phyloP scores from a whole-genome alignment of 92 coral and sea anemone genomes.

The Palythoa caribaeorum region DNA sequence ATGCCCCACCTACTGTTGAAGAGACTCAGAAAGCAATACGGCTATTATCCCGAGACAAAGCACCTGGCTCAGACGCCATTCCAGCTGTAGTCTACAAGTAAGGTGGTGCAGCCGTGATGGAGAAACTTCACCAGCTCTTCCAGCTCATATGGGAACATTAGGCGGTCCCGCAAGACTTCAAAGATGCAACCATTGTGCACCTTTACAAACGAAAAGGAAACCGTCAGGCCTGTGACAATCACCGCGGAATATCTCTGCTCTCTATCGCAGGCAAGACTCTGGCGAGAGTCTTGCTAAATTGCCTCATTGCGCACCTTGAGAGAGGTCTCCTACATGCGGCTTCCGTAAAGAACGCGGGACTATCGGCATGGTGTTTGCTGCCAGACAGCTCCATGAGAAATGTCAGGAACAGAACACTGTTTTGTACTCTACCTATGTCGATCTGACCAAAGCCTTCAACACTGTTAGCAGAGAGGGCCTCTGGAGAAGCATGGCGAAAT shows the following conservation, averaged over 20 bases:
- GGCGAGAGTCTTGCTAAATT: not conserved
- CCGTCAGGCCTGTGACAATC: slow-evolving; percentile 44
- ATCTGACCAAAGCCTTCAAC: too few relatives aligned
- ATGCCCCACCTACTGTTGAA: slow-evolving; percentile 3
- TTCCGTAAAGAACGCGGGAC: slow-evolving; percentile 40
- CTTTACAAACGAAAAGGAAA: slow-evolving; percentile 58
- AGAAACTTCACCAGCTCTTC: slow-evolving; percentile 49
- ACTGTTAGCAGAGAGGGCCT: not conserved
- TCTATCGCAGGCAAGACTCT: slow-evolving; percentile 56
- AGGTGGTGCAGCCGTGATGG: slow-evolving; percentile 26
- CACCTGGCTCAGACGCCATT: slow-evolving; percentile 36
- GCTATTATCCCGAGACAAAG: slow-evolving; percentile 45
- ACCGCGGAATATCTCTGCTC: slow-evolving; percentile 42
- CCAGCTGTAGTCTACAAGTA: slow-evolving; percentile 25
- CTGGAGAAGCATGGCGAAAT: not conserved
- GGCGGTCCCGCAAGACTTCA: too few relatives aligned
- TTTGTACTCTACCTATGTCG: too few relatives aligned
- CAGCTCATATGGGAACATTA: not conserved
- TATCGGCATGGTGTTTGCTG: slow-evolving; percentile 50
- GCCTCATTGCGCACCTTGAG: slow-evolving; percentile 14
- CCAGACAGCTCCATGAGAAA: not conserved
- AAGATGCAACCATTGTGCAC: not conserved
- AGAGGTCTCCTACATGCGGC: not conserved
- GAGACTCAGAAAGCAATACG: slow-evolving; percentile 41
- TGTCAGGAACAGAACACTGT: too few relatives aligned